phyloP scores from a whole-genome alignment of 1,140 invertebrate species.

The Drosophila sproati region DNA sequence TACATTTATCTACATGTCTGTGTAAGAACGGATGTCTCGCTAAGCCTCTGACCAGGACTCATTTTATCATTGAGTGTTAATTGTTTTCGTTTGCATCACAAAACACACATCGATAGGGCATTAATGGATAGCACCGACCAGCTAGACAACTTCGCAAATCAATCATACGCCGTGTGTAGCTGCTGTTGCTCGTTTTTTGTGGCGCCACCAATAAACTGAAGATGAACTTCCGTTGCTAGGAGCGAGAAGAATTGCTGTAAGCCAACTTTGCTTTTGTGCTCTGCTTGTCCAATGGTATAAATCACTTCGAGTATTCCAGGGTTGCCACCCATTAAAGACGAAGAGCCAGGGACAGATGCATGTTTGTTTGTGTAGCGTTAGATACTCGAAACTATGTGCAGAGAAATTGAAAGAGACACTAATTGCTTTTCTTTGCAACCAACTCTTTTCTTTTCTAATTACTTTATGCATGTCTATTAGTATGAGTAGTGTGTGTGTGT shows the following conservation, averaged over 20 bases:
- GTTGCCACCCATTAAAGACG: constrained; percentile 6
- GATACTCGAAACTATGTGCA: constrained; percentile 64
- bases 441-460: constrained; percentile 83
- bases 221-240: constrained; percentile 68
- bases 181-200: constrained; percentile 28
- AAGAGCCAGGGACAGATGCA: constrained; percentile 2
- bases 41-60: constrained; percentile 50
- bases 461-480: constrained; percentile 64
- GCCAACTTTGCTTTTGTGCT: constrained; percentile 37
- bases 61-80: constrained; percentile 79
- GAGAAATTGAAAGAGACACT: constrained; percentile 82
- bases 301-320: constrained; percentile 57
- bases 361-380: constrained; percentile 59
- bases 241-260: constrained; percentile 3
- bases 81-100: constrained; percentile 81
- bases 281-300: constrained; percentile 67
- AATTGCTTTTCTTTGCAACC: constrained; percentile 79
- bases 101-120: constrained; percentile 69
- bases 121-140: constrained; percentile 52
- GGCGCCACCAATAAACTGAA: constrained; percentile 74
- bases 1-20: constrained; percentile 30
- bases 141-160: constrained; percentile 13
- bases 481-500: constrained; percentile 12
- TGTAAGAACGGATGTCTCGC: constrained; percentile 2
- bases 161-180: constrained; percentile 49